phyloP scores from a whole-genome alignment of 2,888 invertebrate species.

The Eurois occulta region DNA sequence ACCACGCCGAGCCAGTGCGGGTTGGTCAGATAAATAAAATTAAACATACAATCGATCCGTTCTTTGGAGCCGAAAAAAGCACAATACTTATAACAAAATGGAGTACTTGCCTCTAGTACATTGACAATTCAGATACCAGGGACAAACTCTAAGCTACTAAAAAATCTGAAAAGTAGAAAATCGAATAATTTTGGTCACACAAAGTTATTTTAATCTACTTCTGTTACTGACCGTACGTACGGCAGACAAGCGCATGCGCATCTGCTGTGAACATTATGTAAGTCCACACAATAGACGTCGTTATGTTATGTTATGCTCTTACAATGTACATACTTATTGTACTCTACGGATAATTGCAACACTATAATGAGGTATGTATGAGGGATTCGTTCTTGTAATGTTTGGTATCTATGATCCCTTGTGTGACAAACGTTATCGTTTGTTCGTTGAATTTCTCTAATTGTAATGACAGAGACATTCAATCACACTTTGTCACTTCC shows the following conservation, averaged over 20 bases:
- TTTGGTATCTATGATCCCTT: background rate
- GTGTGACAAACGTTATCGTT: no score
- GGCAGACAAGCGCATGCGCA: constrained; percentile 32
- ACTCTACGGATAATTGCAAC: constrained; percentile 40
- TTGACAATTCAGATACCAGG: background rate
- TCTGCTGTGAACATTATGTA: constrained; percentile 59
- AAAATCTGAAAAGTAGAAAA: background rate
- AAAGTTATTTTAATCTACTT: background rate
- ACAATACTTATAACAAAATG: background rate
- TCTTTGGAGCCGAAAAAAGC: background rate
- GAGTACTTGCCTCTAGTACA: background rate
- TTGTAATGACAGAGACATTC: background rate
- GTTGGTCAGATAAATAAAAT: background rate
- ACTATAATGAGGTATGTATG: constrained; percentile 24
- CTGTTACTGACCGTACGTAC: background rate
- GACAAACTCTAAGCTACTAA: background rate
- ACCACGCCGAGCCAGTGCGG: background rate
- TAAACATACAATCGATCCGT: background rate
- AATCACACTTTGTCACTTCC: background rate
- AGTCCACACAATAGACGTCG: constrained; percentile 45
- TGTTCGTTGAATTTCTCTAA: background rate
- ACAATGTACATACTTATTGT: constrained; percentile 32
- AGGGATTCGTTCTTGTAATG: background rate
- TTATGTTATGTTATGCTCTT: constrained; percentile 44
- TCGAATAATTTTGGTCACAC: background rate